phyloP scores from a whole-genome alignment of 2,888 invertebrate species.

The Eledone cirrhosa region DNA sequence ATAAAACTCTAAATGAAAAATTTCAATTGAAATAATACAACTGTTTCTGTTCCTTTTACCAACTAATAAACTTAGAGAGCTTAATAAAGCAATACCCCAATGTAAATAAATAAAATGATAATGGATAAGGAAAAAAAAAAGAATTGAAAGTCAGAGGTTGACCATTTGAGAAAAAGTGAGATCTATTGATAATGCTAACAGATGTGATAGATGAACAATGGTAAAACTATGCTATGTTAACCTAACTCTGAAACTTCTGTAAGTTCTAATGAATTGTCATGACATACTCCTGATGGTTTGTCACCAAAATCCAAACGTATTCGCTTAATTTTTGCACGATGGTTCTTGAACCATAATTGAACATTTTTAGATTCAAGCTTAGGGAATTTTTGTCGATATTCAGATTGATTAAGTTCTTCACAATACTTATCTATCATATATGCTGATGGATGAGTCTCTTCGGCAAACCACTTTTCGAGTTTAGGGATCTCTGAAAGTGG shows the following conservation, averaged over 20 bases:
- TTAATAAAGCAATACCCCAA: too few species aligned
- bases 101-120: too few species aligned
- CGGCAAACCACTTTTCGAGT: constrained; percentile 84
- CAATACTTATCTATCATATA: constrained; percentile 97
- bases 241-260: constrained; percentile 27
- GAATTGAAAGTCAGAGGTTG: too few species aligned
- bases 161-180: not conserved
- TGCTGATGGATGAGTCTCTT: constrained; percentile 98
- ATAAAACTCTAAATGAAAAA: too few species aligned
- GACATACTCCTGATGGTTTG: constrained; percentile 24
- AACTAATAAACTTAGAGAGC: too few species aligned
- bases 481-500: constrained; percentile 92
- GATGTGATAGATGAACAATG: not conserved
- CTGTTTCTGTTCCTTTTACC: too few species aligned
- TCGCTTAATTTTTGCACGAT: constrained; percentile 97
- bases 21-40: too few species aligned
- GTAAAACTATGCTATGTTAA: not conserved
- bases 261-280: constrained; percentile 24
- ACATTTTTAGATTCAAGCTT: constrained; percentile 99
- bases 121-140: too few species aligned
- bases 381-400: constrained; percentile 97
- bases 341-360: constrained; percentile 99
- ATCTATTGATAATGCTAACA: constrained; percentile 25
- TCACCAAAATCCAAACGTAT: constrained; percentile 67
- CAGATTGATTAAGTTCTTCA: constrained; percentile 94